These are phyloP conservation scores for Cheirogaleus medius DNA, from an alignment of 2,113 vertebrate species.

Conservation along the genomic window DNA sequence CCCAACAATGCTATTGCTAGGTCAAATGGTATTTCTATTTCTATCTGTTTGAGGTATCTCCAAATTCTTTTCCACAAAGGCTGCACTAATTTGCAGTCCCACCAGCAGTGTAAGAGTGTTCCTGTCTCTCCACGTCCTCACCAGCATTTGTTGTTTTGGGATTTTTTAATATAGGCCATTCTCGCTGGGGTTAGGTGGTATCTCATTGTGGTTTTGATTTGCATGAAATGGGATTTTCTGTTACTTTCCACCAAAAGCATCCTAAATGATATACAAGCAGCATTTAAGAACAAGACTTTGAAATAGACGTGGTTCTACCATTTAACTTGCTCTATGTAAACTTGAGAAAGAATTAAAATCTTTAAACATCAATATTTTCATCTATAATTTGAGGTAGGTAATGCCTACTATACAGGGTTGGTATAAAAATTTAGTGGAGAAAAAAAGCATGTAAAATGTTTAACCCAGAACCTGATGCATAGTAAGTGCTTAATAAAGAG, in stretches of 20 bases:
- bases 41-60: too few relatives aligned
- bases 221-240: slow-evolving; percentile 16
- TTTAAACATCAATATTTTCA: slow-evolving; percentile 23
- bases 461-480: not conserved
- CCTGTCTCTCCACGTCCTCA: too few relatives aligned
- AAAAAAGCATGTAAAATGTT: not conserved
- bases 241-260: not conserved
- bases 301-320: not conserved
- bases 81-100: too few relatives aligned
- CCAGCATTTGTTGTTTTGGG: too few relatives aligned
- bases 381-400: not conserved
- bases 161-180: too few relatives aligned
- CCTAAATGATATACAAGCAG: not conserved
- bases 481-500: slow-evolving; percentile 19
- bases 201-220: too few relatives aligned
- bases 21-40: too few relatives aligned
- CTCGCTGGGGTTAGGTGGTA: too few relatives aligned
- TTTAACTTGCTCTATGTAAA: slow-evolving; percentile 5
- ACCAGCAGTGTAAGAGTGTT: too few relatives aligned
- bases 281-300: not conserved
- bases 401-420: not conserved
- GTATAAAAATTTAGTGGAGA: not conserved
- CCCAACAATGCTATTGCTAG: too few relatives aligned
- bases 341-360: not conserved
- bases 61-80: too few relatives aligned